Evolutionary conservation across 2,888 invertebrate species (phyloP).

Genomic region (Eudemis profundana): DNA sequence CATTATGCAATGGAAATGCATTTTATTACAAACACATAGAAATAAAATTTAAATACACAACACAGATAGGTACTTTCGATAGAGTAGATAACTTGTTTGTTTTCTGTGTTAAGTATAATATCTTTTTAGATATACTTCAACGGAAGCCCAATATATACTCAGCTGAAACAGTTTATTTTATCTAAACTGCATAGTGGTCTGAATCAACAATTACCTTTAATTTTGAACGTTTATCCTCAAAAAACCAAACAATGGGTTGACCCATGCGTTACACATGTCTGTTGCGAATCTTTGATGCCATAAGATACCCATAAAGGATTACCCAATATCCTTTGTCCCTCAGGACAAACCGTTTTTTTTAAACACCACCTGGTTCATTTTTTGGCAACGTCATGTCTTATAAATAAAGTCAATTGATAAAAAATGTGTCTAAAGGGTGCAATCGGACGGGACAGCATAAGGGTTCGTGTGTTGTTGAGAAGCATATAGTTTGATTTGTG

Average conservation of each 20-base stretch:
- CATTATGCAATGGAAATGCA: no score
- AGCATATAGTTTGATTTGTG: slow-evolving; percentile 63
- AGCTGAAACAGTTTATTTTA: slow-evolving; percentile 47
- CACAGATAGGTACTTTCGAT: no score
- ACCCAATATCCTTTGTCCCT: slow-evolving; percentile 55
- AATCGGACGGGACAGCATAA: slow-evolving; percentile 53
- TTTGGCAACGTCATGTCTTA: slow-evolving; percentile 67
- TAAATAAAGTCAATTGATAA: slow-evolving; percentile 73
- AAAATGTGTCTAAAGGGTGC: slow-evolving; percentile 63
- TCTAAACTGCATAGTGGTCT: slow-evolving; percentile 14
- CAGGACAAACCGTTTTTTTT: slow-evolving; percentile 48
- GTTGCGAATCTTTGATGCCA: slow-evolving; percentile 55
- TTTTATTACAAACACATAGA: no score
- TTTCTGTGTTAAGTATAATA: no score
- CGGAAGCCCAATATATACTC: slow-evolving; percentile 30
- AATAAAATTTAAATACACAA: no score
- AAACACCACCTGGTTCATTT: slow-evolving; percentile 73
- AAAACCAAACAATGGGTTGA: slow-evolving; percentile 57
- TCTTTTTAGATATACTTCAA: not conserved
- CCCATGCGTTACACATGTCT: slow-evolving; percentile 76
- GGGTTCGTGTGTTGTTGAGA: slow-evolving; percentile 61
- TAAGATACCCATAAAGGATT: slow-evolving; percentile 61
- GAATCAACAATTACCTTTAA: slow-evolving; percentile 54
- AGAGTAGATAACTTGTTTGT: no score
- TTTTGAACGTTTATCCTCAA: slow-evolving; percentile 46